A percentile compares a stretch with the other conserved stretches of the same genome.
Conservation (phyloP, 1,140 invertebrate species). For the Octopus bimaculoides region DNA sequence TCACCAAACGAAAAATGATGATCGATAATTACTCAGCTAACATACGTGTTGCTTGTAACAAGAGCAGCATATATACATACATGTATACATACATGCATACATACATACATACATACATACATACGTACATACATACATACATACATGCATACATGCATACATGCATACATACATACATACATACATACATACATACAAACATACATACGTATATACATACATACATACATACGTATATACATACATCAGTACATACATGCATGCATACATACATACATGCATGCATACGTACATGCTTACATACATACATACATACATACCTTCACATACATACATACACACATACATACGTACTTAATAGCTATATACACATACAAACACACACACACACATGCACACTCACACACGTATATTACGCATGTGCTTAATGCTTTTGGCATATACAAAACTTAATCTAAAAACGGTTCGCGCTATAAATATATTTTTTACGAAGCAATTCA, state of each 20-base stretch:
- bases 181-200: constrained; percentile 11
- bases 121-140: no score
- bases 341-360: constrained; percentile 18
- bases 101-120: no score
- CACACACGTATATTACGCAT: constrained; percentile 12
- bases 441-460: no score
- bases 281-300: constrained; percentile 4
- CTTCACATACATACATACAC: constrained; percentile 19
- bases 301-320: constrained; percentile 18
- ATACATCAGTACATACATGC: constrained; percentile 14
- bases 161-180: constrained; percentile 16
- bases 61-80: no score
- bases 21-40: no score
- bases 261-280: constrained; percentile 13
- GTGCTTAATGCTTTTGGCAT: no score
- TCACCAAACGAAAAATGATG: no score
- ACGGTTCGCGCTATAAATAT: no score
- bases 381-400: constrained; percentile 12
- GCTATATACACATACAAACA: constrained; percentile 16
- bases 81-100: no score
- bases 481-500: no score
- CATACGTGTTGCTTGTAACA: no score
- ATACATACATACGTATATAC: constrained; percentile 17
- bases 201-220: constrained; percentile 15
- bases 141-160: background rate